phyloP scores from a whole-genome alignment of 2,113 vertebrate species.

The Mormyrus lacerda region DNA sequence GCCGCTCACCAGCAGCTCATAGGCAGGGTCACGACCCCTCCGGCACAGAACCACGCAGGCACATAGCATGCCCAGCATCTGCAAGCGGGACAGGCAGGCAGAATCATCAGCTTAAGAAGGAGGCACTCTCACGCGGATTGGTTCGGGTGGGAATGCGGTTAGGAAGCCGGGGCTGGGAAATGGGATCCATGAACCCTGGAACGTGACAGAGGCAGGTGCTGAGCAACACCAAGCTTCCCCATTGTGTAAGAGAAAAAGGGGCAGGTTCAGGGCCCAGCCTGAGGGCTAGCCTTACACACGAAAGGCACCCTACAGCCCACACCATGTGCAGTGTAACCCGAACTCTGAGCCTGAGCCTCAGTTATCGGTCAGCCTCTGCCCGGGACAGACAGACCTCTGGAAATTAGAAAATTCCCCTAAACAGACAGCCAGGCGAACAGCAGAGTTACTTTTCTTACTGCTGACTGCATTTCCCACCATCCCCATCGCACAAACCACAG shows the following conservation, averaged over 20 bases:
- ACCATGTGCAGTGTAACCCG: background rate
- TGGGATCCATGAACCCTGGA: background rate
- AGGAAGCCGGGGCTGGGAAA: background rate
- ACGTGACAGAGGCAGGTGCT: background rate
- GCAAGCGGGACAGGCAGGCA: slow-evolving; percentile 18
- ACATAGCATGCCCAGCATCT: slow-evolving; percentile 93
- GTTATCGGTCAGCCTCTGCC: background rate
- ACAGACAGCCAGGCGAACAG: background rate
- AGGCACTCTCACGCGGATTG: background rate
- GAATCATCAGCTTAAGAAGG: background rate
- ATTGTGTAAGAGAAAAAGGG: background rate
- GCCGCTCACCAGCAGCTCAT: slow-evolving; percentile 81
- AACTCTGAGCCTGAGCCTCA: background rate
- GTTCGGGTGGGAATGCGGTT: background rate
- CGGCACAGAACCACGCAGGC: slow-evolving; percentile 82
- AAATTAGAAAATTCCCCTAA: background rate
- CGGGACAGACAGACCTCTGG: background rate
- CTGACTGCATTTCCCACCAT: background rate
- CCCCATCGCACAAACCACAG: background rate
- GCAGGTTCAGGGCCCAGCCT: background rate
- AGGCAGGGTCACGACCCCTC: slow-evolving; percentile 79
- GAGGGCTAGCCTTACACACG: background rate
- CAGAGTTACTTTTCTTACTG: background rate
- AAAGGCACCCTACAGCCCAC: background rate
- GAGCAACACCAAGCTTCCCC: background rate